Evolutionary conservation across 2,888 invertebrate genomes (phyloP).

Genomic region (Sclerodermus sp.): DNA sequence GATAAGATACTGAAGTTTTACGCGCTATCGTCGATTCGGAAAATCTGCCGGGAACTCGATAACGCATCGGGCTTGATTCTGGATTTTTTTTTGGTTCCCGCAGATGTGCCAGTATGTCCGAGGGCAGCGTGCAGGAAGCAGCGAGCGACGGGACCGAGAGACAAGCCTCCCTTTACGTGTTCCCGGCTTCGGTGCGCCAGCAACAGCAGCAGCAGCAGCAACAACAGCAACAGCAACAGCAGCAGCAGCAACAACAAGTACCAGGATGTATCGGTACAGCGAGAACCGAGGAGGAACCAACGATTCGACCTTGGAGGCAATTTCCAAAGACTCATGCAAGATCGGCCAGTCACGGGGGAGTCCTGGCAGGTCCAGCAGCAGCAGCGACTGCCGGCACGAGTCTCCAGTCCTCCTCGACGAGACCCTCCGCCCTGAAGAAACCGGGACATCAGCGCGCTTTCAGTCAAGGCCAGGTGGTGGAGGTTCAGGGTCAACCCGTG

Average conservation of each 20-base stretch:
- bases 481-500: conserved; percentile 56
- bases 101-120: conserved; percentile 72
- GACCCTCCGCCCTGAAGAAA: conserved; percentile 74
- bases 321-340: conserved; percentile 66
- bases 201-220: background rate
- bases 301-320: conserved; percentile 17
- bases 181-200: conserved; percentile 44
- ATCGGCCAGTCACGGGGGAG: conserved; percentile 84
- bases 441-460: conserved; percentile 81
- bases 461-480: conserved; percentile 84
- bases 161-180: conserved; percentile 49
- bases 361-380: conserved; percentile 46
- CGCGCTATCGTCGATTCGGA: too few species aligned
- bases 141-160: conserved; percentile 49
- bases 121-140: conserved; percentile 64
- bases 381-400: conserved; percentile 26
- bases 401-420: conserved; percentile 47
- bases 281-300: conserved; percentile 22
- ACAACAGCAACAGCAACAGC: background rate
- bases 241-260: background rate
- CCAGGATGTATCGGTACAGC: conserved; percentile 5
- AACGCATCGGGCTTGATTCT: too few species aligned
- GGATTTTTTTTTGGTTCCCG: too few species aligned
- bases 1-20: too few species aligned
- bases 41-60: too few species aligned